Evolutionary conservation across 2,888 invertebrate species (phyloP).

Genomic region (Sthenelais limicola): DNA sequence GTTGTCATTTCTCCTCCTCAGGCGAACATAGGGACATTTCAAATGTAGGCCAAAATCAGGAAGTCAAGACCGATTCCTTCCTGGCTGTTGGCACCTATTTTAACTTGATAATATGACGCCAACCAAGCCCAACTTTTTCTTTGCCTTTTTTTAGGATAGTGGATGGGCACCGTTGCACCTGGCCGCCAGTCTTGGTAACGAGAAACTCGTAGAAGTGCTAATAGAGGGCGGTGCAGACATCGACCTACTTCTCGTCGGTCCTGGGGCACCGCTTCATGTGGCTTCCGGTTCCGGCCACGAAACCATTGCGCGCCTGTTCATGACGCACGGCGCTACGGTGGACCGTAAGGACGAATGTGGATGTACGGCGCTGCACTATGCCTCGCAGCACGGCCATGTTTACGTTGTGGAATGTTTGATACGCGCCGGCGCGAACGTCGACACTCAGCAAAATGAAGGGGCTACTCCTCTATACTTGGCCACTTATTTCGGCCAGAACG

Average conservation of each 20-base stretch:
- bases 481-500: slow-evolving; percentile 42
- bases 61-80: no score
- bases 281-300: slow-evolving; percentile 42
- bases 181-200: slow-evolving; percentile 53
- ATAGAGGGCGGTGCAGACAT: slow-evolving; percentile 53
- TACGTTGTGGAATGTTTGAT: slow-evolving; percentile 57
- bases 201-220: slow-evolving; percentile 60
- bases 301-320: slow-evolving; percentile 8
- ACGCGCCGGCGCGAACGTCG: slow-evolving; percentile 93
- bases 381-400: slow-evolving; percentile 63
- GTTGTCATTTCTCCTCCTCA: no score
- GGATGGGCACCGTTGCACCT: slow-evolving; percentile 43
- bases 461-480: slow-evolving; percentile 43
- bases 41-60: no score
- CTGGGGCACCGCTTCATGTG: slow-evolving; percentile 43
- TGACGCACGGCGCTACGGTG: slow-evolving; percentile 56
- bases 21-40: no score
- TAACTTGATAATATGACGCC: no score
- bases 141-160: slow-evolving; percentile 6
- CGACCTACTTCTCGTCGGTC: slow-evolving; percentile 25
- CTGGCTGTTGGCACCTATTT: no score
- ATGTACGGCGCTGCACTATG: slow-evolving; percentile 69
- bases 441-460: slow-evolving; percentile 80
- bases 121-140: no score
- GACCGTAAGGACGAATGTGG: slow-evolving; percentile 64